A percentile compares a stretch with the other conserved stretches of the same genome.
phyloP scores from a whole-genome alignment of 2,888 invertebrate species.

The Hydrotaea diabolus region DNA sequence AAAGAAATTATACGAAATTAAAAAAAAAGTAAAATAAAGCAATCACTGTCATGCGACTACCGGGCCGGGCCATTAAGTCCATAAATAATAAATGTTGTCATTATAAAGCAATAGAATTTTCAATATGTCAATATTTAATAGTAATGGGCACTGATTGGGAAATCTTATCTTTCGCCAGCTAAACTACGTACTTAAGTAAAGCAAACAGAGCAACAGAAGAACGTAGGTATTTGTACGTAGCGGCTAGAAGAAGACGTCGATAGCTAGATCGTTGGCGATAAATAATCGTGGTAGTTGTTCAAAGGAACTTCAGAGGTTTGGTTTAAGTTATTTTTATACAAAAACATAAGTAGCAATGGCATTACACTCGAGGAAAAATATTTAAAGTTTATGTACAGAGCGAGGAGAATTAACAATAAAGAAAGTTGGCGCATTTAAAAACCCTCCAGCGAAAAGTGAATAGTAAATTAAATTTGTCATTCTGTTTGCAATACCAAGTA shows the following conservation, averaged over 20 bases:
- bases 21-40: conserved; percentile 47
- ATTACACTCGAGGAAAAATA: too few species aligned
- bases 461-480: too few species aligned
- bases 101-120: conserved; percentile 70
- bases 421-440: too few species aligned
- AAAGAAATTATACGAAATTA: conserved; percentile 53
- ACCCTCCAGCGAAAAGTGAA: too few species aligned
- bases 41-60: conserved; percentile 42
- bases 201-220: too few species aligned
- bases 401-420: too few species aligned
- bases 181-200: not conserved
- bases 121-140: conserved; percentile 70
- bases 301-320: not conserved
- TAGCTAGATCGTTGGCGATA: not conserved
- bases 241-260: not conserved
- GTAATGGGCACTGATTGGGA: conserved; percentile 66
- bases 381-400: too few species aligned
- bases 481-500: too few species aligned
- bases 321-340: not conserved
- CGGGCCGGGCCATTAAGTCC: conserved; percentile 39
- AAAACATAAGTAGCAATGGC: too few species aligned
- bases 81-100: conserved; percentile 69
- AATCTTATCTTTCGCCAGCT: conserved; percentile 61
- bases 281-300: not conserved
- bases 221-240: too few species aligned